phyloP scores from a whole-genome alignment of 1,140 invertebrate genomes.

The Brachionus rotundiformis region DNA sequence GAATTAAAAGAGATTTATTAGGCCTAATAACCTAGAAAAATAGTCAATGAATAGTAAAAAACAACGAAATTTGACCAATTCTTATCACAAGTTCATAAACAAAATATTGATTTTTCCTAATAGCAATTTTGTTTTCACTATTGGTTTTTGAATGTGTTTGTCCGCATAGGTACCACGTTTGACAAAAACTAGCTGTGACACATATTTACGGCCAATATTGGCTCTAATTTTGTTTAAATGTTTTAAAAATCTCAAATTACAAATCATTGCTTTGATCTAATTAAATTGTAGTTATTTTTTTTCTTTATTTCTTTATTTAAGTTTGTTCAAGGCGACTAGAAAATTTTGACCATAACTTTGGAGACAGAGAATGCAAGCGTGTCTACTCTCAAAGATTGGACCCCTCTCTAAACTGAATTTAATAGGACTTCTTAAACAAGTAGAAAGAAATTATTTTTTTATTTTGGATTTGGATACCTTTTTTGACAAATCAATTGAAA shows the following conservation, averaged over 20 bases:
- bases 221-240: conserved; percentile 29
- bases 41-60: not conserved
- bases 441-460: not conserved
- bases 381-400: not conserved
- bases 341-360: not conserved
- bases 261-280: conserved; percentile 17
- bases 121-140: conserved; percentile 9
- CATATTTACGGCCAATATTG: not conserved
- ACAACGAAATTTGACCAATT: conserved; percentile 1
- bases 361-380: not conserved
- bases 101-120: conserved; percentile 42
- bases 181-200: conserved; percentile 13
- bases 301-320: not conserved
- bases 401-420: conserved; percentile 4
- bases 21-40: conserved; percentile 30
- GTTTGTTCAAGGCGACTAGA: conserved; percentile 20
- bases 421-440: not conserved
- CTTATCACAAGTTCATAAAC: conserved; percentile 36
- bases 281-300: conserved; percentile 5
- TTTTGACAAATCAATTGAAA: conserved; percentile 42
- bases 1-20: conserved; percentile 28
- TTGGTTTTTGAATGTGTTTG: conserved; percentile 11
- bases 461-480: not conserved
- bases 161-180: not conserved
- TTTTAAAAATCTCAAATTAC: conserved; percentile 8